Base-by-base conservation (phyloP, 2,797 vertebrate species). In the Lerista edwardsae region DNA sequence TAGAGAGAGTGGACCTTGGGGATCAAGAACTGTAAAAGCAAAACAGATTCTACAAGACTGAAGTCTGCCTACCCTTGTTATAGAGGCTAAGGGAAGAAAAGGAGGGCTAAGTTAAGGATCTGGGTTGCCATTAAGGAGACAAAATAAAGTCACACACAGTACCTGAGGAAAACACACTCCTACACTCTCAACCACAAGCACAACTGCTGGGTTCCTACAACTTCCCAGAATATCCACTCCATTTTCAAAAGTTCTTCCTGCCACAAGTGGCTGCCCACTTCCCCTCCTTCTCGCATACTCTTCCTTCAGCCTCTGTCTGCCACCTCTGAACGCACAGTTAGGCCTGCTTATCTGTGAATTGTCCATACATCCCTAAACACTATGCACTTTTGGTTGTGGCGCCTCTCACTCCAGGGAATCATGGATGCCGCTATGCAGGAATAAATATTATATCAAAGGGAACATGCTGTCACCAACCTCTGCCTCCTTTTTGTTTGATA, bases 101-200 rank as follows among this genome's bases (percentile, higher is more conserved):
- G 57, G 21, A 59, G 57, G 17, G 57, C 57, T 3, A 23, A 21
- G 57, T 59, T 59, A 23, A 23, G 57, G 23, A 19, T 59, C 21
- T 59, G 21, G 57, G 11, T 57, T 57, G 55, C 55, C 55, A 4
- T 44, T 44, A 44, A 44, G 41, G 41, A 44, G 41, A 51, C 47
- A 51, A 10, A 10, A 6, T 51, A 51, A 51, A 51, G 57, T 59
- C 57, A 59, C 17, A 5, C 55, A 57, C 57, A 5, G 57, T 23
- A 3, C 17, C 57, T 59, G 21, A 59, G 57, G 17, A 25, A 21
- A 61, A 61, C 59, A 61, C 21, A 61, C 19, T 25, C 59, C 59
- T 61, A 25, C 59, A 61, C 4, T 61, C 59, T 69, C 67, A 69
- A 67, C 1, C 80, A 72, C 83, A 83, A 86, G 81, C 76, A 83